Base-by-base conservation (phyloP, 2,113 vertebrate species). In the Rhinopomastus cyanomelas region DNA sequence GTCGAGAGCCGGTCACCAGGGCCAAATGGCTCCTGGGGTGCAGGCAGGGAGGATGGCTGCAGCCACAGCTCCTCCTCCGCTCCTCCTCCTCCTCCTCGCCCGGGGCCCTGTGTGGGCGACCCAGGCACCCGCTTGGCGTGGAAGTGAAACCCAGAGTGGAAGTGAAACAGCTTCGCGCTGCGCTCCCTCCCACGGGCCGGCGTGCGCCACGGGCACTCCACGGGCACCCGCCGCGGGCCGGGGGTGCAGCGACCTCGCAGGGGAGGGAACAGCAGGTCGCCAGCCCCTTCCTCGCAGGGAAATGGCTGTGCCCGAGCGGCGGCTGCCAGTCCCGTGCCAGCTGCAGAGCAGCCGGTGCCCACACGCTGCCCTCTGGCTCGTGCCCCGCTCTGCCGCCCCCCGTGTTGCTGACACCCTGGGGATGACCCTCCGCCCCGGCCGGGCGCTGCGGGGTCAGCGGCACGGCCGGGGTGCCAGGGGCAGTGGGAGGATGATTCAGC, bases 1-100 rank as follows among this genome's bases (percentile, higher is more conserved):
- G 29, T 73, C 19, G 30, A 62, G 84, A 81, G 44, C 85, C 67
- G 93, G 91, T 87, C 93, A 93, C 89, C 6, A 9, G 71, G 92
- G 87, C 93, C 93, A 75, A 95, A 81, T 95, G 92, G 92, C 90
- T 96, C 90, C 85, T 68, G 87, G 90, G 94, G 88, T 84, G 84
- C 87, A 66, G 83, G 59, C 49, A 3, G 73, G 65, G 84, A 92
- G 69, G 79, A 46, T 4, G 62, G 89, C 90, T 83, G 86, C 76
- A 25, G 92, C 94, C 88, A 87, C 85, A 1, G 89, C 92, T 92
- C 95, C 95, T 95, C 95, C 93, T 95, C 86, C 11, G 48, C 92
- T 92, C 89, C 88, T 85, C 75, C 56, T 60, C 60, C 78, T 88
- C 85, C 68, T 90, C 80, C 65, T 90, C 7, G 67, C 93, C 88